Base-by-base conservation (phyloP, 2,888 invertebrate genomes). In the Dasypogon diadema region DNA sequence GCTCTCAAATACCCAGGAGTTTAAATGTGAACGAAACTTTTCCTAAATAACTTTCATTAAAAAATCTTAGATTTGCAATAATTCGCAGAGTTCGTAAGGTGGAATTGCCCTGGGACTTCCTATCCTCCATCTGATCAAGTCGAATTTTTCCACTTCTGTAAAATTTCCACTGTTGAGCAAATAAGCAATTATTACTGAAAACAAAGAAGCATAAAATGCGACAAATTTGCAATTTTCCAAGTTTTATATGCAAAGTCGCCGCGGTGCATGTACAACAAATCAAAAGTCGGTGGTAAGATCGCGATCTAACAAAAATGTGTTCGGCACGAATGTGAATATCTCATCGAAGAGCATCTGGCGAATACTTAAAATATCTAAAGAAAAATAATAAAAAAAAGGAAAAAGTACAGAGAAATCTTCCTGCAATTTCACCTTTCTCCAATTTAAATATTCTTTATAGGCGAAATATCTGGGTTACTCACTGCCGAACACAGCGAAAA, bases 401-500 rank as follows among this genome's bases (percentile, higher is more conserved):
- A 48, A 48, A 12, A 48, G 18, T 16, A 16, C 6, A 16, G 46
- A 46, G 65, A 65, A 70, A 70, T 70, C 70, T 70, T 70, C 54
- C 70, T 70, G 22, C 34, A 34, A 51, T 70, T 70, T 70, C 65
- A 48, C 65, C 65, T 65, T 70, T 70, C 70, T 70, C 70, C 54
- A 54, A 70, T 70, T 70, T 70, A 70, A 70, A 70, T 70, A 70
- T 70, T 70, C 70, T 70, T 70, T 70, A 70, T 70, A 70, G 70
- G 70, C 34, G 70, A 51, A 70, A 30, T 34, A 70, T 54, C 70
- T 70, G 14, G 70, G 70, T 70, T 70, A 70, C 30, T 16, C 54
- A 34, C 54, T 54, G 16, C 2, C 5, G 5, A 21, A 18, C 6
- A 24, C 54, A 54, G 30, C 34, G 34, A 18, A 56, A 70, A 70